These are phyloP conservation scores for Orthosia cruda DNA, from an alignment of 2,888 invertebrate species.

Conservation along the genomic window DNA sequence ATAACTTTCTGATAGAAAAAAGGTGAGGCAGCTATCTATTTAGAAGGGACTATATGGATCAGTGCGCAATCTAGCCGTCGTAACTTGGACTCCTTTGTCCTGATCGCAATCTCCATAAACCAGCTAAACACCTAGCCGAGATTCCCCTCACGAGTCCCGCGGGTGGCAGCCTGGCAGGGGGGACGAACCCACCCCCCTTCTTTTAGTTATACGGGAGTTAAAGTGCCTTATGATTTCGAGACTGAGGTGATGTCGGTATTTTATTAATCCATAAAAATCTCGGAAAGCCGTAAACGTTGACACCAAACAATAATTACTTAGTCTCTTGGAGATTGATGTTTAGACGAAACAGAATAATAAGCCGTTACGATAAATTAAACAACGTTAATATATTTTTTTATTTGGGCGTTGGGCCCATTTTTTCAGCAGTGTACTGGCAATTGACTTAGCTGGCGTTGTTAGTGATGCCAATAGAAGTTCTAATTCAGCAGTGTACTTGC, in stretches of 20 bases:
- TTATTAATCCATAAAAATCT: conserved; percentile 86
- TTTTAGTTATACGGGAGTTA: conserved; percentile 83
- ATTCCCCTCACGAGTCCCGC: conserved; percentile 80
- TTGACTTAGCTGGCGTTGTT: background rate
- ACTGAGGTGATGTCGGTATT: conserved; percentile 78
- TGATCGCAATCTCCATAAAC: conserved; percentile 91
- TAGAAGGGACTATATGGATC: conserved; percentile 82
- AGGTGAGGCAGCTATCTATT: conserved; percentile 74
- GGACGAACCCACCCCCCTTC: conserved; percentile 70
- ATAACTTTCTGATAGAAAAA: conserved; percentile 76
- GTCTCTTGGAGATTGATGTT: conserved; percentile 55
- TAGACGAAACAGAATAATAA: conserved; percentile 45
- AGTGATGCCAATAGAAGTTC: background rate
- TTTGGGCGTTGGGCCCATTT: background rate
- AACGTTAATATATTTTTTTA: conserved; percentile 27
- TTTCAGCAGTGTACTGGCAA: background rate
- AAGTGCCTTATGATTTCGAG: conserved; percentile 87
- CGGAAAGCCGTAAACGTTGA: conserved; percentile 73
- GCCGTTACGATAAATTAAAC: conserved; percentile 53
- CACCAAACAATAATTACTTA: conserved; percentile 76
- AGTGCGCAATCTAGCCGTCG: conserved; percentile 86
- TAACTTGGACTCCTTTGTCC: conserved; percentile 89
- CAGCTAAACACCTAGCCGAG: conserved; percentile 90
- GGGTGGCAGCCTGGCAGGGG: conserved; percentile 61
- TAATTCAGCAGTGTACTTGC: conserved; percentile 6